Evolutionary conservation across 2,797 vertebrate genomes (phyloP).

Genomic region (Apogon talboti): DNA sequence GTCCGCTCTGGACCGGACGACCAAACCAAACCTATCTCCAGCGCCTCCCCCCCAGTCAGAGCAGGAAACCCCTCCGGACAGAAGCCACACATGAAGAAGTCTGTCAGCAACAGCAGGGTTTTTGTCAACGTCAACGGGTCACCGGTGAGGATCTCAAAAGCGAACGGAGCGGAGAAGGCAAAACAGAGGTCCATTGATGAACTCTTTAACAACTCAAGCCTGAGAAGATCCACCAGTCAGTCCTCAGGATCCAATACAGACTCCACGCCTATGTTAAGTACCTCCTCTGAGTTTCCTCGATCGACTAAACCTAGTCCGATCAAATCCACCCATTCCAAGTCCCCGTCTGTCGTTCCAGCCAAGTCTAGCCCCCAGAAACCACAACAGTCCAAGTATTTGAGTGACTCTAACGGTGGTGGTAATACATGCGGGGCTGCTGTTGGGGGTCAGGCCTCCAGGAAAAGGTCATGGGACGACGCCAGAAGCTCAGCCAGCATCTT

Average conservation of each 20-base stretch:
- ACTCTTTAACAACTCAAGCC: constrained; percentile 62
- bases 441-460: constrained; percentile 50
- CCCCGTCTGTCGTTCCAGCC: constrained; percentile 12
- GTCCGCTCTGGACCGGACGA: neutral
- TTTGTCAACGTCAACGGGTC: constrained; percentile 85
- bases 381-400: constrained; percentile 44
- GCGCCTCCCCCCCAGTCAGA: constrained; percentile 20
- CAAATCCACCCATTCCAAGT: neutral
- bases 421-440: neutral
- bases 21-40: constrained; percentile 12
- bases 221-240: constrained; percentile 21
- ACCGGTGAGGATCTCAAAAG: constrained; percentile 78
- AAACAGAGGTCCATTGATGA: constrained; percentile 76
- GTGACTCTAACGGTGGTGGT: constrained; percentile 4
- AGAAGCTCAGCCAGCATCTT: constrained; percentile 60
- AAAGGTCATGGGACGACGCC: constrained; percentile 71
- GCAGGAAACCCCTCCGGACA: neutral
- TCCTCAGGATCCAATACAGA: constrained; percentile 38
- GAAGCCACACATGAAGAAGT: constrained; percentile 67
- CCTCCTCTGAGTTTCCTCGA: no score
- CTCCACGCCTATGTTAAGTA: no score
- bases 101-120: constrained; percentile 79
- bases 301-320: neutral
- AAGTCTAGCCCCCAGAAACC: constrained; percentile 27
- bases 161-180: constrained; percentile 18